Evolutionary conservation across 2,888 invertebrate species (phyloP), one percentile per base, ranked within the genome.

Genomic region (Polydesmus complanatus): DNA sequence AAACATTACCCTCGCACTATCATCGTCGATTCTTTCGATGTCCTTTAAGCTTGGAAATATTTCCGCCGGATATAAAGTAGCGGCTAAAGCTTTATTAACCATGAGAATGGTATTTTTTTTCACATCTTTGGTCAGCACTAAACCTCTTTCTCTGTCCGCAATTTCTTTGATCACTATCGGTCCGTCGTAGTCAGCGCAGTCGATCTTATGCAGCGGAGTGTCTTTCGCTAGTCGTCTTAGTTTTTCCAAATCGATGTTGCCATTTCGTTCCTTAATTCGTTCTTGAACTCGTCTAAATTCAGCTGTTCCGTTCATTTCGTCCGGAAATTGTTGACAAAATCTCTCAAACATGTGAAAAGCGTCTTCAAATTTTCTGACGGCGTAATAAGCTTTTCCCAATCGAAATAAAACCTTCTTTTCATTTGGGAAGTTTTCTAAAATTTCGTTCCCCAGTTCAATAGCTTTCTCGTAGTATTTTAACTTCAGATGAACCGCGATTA

Each of bases 161-260:
- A 57, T 48, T 25, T 57, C 25, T 22, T 23, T 47, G 18, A 57
- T 47, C 25, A 25, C 23, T 1, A 57, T 26, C 3, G 57, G 57
- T 22, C 57, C 57, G 18, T 48, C 19, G 25, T 57, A 57, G n/a
- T 57, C 57, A 1, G 57, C 57, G 49, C 49, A 57, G 18, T 49
- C 57, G 5, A 57, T 37, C 25, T 8, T 8, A n/a, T 47, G 11
- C n/a, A 25, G 21, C 11, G 49, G 49, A 37, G 5, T 14, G 14
- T 5, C 37, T 0, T 25, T 57, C 18, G 2, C 25, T n/a, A 1
- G 5, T n/a, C 18, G 21, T 1, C n/a, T 18, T 3, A 57, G 23
- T 3, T 3, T 48, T 25, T 48, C n/a, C n/a, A 47, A 48, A 23
- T 57, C 27, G 14, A 57, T 19, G 49, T 49, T 57, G 25, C 25